Conservation (phyloP, 1,140 invertebrate species). For the Asobara japonica region DNA sequence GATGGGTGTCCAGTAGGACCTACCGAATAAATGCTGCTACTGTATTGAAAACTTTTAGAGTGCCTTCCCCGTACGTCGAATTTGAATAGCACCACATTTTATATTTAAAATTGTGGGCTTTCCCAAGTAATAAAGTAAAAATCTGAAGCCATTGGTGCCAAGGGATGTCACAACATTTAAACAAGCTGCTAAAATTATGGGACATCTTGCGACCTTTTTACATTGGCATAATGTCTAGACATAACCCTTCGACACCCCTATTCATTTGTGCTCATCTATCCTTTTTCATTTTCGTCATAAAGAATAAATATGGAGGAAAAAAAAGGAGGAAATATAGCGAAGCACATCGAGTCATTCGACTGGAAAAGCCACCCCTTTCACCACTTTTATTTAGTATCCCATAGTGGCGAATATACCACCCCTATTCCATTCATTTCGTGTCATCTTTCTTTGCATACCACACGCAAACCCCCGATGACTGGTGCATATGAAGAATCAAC, state of each 20-base stretch:
- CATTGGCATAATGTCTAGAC: conserved; percentile 19
- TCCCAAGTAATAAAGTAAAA: conserved; percentile 9
- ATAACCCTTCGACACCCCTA: conserved; percentile 28
- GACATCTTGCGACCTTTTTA: not conserved
- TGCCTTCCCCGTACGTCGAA: no score
- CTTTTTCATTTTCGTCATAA: not conserved
- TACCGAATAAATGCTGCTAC: no score
- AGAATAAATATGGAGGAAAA: not conserved
- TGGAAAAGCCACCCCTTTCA: conserved; percentile 15
- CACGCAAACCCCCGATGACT: not conserved
- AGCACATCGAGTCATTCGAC: not conserved
- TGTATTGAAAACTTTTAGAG: no score
- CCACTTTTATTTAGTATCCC: conserved; percentile 13
- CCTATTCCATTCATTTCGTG: not conserved
- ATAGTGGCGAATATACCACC: conserved; percentile 4
- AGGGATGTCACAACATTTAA: conserved; percentile 30
- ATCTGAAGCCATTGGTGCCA: conserved; percentile 23
- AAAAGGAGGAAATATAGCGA: not conserved
- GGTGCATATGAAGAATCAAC: conserved; percentile 24
- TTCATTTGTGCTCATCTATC: conserved; percentile 9
- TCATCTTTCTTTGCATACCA: conserved; percentile 13
- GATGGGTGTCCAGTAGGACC: no score
- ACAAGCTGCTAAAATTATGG: conserved; percentile 19
- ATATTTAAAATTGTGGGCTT: no score
- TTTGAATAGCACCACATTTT: no score